Base-by-base conservation (phyloP, 35 echinoderm and acorn worm species). In the Stichopus chloronotus region DNA sequence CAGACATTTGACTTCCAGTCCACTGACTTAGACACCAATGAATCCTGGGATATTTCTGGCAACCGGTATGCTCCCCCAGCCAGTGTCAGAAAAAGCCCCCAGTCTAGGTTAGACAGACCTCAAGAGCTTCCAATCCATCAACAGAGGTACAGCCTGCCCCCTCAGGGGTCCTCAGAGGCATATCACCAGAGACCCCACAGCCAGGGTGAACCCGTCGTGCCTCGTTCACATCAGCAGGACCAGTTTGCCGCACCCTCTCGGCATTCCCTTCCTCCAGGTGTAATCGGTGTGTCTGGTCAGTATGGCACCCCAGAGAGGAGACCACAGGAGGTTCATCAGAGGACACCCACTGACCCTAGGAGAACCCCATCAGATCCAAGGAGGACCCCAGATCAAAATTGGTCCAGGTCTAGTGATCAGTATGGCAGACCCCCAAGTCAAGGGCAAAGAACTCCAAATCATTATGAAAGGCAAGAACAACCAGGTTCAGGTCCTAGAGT, bases 11-110 rank as follows among this genome's bases (percentile, higher is more conserved):
- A 78, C 5, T 91, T 78, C 72, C 90, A 91, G 52, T 77, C 76
- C 4, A 91, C 90, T 5, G 90, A 91, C 58, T 79, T 91, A 79
- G 90, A 91, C n/a, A 91, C 71, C 16, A n/a, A 58, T 10, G 90
- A 91, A 53, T 78, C 90, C 19, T 91, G 90, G 90, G 76, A 91
- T 55, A 52, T 58, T n/a, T 91, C 90, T 6, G 6, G 25, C 6
- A 56, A 89, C 59, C 87, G 30, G 8, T 56, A 59, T 43, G 55
- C 30, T 10, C 9, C 57, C 2, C 52, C 30, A 11, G n/a, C 59
- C 55, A 4, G 7, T 71, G 20, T 21, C 22, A 25, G 57, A 53
- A 43, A 52, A 24, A 61, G 61, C 17, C 59, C 87, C 23, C 16
- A 59, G 60, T 71, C 87, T 10, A 57, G 82, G 6, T 22, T 85